Evolutionary conservation across 2,113 vertebrate genomes (phyloP).

Genomic region (Myocastor coypus): DNA sequence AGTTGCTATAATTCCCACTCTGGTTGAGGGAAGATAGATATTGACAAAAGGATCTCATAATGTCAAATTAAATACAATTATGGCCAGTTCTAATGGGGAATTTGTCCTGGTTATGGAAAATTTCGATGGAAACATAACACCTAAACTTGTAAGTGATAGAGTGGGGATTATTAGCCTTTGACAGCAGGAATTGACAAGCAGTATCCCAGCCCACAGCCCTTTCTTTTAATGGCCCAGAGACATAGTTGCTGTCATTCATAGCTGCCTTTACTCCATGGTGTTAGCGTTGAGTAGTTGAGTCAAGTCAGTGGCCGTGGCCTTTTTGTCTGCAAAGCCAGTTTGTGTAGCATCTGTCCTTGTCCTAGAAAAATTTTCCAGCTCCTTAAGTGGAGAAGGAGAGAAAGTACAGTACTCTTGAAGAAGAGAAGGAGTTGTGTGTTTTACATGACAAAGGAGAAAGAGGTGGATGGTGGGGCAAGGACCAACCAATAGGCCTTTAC

Average conservation of each 20-base stretch:
- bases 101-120: not conserved
- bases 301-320: not conserved
- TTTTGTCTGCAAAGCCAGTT: not conserved
- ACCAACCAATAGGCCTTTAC: not conserved
- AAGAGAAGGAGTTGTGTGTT: not conserved
- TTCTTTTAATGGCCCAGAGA: not conserved
- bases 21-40: not conserved
- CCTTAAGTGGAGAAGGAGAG: not conserved
- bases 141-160: not conserved
- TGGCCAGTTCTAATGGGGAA: not conserved
- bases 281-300: not conserved
- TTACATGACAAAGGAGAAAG: not conserved
- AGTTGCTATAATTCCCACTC: not conserved
- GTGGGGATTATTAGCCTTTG: not conserved
- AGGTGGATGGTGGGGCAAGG: not conserved
- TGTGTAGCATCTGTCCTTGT: not conserved
- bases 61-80: not conserved
- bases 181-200: not conserved
- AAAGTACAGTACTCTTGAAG: not conserved
- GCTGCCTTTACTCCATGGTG: not conserved
- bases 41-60: not conserved
- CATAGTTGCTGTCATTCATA: not conserved
- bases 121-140: not conserved
- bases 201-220: not conserved
- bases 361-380: not conserved